These are phyloP conservation scores for Metellina segmentata DNA, from an alignment of 2,888 invertebrate species.

Conservation along the genomic window DNA sequence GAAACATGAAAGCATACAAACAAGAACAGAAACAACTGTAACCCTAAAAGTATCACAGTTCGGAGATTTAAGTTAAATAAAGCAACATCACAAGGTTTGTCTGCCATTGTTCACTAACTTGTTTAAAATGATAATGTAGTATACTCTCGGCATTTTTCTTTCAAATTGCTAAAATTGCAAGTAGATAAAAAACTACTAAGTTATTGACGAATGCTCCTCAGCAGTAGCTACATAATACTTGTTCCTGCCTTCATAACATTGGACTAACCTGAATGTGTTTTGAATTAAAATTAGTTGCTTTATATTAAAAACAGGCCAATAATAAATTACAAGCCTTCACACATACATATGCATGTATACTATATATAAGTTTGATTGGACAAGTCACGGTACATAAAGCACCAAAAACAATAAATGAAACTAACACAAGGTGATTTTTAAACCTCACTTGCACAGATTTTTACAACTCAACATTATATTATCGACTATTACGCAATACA, in stretches of 20 bases:
- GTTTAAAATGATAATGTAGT: constrained; percentile 49
- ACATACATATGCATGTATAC: constrained; percentile 24
- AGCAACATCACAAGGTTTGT: constrained; percentile 64
- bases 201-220: constrained; percentile 16
- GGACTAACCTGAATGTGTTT: constrained; percentile 1
- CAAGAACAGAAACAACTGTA: constrained; percentile 59
- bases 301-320: constrained; percentile 6
- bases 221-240: constrained; percentile 45
- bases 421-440: constrained; percentile 19
- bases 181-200: constrained; percentile 51
- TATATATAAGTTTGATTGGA: constrained; percentile 5
- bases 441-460: neutral
- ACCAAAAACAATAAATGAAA: constrained; percentile 28
- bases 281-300: constrained; percentile 7
- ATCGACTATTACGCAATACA: constrained; percentile 33
- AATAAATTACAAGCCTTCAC: constrained; percentile 42
- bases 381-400: constrained; percentile 34
- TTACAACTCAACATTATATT: constrained; percentile 29
- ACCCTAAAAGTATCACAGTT: constrained; percentile 75
- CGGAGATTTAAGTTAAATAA: constrained; percentile 65
- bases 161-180: constrained; percentile 28
- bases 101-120: constrained; percentile 50
- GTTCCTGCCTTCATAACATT: constrained; percentile 6
- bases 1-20: constrained; percentile 33
- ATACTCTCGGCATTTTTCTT: constrained; percentile 18